Conservation (phyloP, 1,140 invertebrate genomes). For the Eurytemora carolleeae region DNA sequence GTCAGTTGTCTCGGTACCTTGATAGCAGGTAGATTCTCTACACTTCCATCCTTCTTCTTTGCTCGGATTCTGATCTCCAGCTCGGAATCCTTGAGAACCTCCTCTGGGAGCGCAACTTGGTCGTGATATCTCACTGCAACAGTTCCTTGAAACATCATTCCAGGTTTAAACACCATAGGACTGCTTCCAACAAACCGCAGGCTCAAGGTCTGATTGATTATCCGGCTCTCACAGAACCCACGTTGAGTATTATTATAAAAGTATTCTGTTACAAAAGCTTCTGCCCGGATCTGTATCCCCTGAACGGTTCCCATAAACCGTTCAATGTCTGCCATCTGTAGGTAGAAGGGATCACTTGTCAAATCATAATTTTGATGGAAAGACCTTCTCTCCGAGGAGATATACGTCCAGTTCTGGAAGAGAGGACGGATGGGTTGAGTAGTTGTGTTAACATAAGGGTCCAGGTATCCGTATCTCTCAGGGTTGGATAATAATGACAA, state of each 20-base stretch:
- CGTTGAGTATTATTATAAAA: constrained; percentile 17
- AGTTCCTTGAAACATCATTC: constrained; percentile 28
- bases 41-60: constrained; percentile 1
- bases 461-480: constrained; percentile 10
- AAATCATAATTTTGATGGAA: constrained; percentile 17
- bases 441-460: constrained; percentile 10
- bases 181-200: constrained; percentile 32
- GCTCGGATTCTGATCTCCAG: constrained; percentile 10
- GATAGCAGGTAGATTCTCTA: constrained; percentile 1
- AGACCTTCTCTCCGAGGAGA: background rate
- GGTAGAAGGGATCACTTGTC: constrained; percentile 20
- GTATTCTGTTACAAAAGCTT: constrained; percentile 18
- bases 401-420: constrained; percentile 18
- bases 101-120: constrained; percentile 15
- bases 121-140: constrained; percentile 19
- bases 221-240: constrained; percentile 30
- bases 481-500: constrained; percentile 1
- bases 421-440: background rate
- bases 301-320: constrained; percentile 1
- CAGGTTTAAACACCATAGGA: constrained; percentile 35
- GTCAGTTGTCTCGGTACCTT: background rate
- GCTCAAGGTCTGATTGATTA: constrained; percentile 28
- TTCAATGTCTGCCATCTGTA: constrained; percentile 19
- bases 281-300: constrained; percentile 18
- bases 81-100: constrained; percentile 16